These are phyloP conservation scores for cattle (Bos taurus) DNA, from an alignment of 2,113 vertebrate species.

Conservation along the genomic window DNA sequence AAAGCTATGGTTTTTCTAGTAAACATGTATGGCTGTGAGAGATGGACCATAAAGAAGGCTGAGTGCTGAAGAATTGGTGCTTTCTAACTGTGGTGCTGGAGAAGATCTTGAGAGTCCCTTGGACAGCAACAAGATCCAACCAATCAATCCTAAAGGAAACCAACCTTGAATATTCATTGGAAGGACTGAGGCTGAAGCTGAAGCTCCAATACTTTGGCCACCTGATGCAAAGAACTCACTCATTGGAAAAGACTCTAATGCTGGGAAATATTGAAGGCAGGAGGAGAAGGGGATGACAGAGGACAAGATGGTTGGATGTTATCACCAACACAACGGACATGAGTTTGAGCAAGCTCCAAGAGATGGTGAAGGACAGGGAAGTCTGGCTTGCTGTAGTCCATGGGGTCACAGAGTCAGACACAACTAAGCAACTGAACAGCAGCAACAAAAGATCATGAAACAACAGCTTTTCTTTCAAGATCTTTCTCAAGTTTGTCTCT, in stretches of 20 bases:
- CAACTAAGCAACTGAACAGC: not conserved
- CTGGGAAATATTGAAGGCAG: not conserved
- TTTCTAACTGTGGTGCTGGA: not conserved
- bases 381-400: not conserved
- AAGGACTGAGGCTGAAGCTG: not conserved
- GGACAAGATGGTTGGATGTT: not conserved
- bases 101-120: not conserved
- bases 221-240: not conserved
- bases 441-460: not conserved
- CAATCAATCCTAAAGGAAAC: not conserved
- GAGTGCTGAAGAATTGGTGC: not conserved
- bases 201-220: not conserved
- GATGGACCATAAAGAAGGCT: not conserved
- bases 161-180: not conserved
- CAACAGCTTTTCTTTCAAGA: slow-evolving; percentile 19
- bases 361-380: not conserved
- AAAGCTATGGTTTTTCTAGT: not conserved
- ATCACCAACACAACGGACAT: not conserved
- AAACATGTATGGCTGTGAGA: not conserved
- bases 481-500: slow-evolving; percentile 4
- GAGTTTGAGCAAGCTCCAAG: not conserved
- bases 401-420: not conserved
- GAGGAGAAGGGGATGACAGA: not conserved
- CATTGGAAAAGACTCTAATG: not conserved
- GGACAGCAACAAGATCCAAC: not conserved